Evolutionary conservation across 2,113 vertebrate species (phyloP).

Genomic region (Laterallus jamaicensis): DNA sequence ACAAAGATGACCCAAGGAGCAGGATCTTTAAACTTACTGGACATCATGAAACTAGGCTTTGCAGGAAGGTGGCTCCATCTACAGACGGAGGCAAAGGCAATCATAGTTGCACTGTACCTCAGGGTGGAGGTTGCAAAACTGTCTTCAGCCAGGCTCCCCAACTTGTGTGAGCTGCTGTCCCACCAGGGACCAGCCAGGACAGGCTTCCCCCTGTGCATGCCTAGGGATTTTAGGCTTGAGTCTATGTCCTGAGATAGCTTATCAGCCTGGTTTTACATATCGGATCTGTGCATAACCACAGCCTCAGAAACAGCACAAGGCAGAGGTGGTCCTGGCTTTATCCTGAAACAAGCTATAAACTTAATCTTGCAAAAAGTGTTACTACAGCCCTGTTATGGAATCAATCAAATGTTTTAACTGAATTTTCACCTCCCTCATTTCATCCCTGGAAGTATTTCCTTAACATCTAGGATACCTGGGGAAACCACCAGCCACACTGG

Average conservation of each 20-base stretch:
- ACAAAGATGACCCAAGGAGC: neutral
- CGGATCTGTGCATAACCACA: fast-evolving
- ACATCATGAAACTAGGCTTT: neutral
- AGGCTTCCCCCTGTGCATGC: fast-evolving
- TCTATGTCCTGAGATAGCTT: fast-evolving
- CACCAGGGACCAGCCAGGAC: fast-evolving
- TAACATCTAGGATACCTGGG: neutral
- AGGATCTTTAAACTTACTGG: neutral
- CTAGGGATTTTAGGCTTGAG: neutral
- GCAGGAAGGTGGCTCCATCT: neutral
- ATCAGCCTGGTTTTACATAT: fast-evolving
- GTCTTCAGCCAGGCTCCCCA: neutral
- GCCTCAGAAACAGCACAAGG: neutral
- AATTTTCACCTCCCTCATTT: neutral
- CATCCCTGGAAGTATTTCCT: neutral
- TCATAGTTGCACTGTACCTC: neutral
- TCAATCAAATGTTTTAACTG: neutral
- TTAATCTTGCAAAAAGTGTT: neutral
- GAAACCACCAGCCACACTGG: neutral
- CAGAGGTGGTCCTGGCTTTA: neutral
- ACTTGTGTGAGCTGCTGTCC: fast-evolving
- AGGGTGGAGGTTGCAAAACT: neutral
- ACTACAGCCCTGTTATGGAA: neutral
- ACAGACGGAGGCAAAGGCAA: neutral
- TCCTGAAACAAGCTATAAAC: neutral